A percentile compares a stretch with the other conserved stretches of the same genome.
phyloP scores from a whole-genome alignment of 2,797 vertebrate genomes.

The Labroides dimidiatus region DNA sequence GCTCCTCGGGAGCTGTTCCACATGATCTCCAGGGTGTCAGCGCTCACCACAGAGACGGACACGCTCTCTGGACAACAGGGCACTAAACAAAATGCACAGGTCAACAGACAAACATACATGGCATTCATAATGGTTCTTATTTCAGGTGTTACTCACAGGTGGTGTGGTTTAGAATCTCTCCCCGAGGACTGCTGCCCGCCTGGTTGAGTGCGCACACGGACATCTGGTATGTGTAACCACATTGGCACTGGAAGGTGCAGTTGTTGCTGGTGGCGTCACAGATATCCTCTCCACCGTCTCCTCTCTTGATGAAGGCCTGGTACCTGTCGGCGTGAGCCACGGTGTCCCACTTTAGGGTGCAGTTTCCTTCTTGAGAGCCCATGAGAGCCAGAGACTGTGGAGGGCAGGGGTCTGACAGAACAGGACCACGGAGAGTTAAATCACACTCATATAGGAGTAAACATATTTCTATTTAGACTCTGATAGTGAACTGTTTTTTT shows the following conservation, averaged over 20 bases:
- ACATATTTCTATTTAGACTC: too few relatives aligned
- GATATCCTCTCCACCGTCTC: conserved; percentile 84
- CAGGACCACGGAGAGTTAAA: conserved; percentile 12
- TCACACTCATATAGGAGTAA: background rate
- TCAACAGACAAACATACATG: background rate
- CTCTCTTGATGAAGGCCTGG: conserved; percentile 86
- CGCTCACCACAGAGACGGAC: conserved; percentile 76
- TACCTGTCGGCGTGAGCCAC: conserved; percentile 85
- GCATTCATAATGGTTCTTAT: background rate
- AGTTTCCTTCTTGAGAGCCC: conserved; percentile 80
- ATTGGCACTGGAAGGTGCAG: conserved; percentile 87
- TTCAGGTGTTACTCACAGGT: conserved; percentile 81
- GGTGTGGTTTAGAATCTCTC: conserved; percentile 87
- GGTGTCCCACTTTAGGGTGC: conserved; percentile 86
- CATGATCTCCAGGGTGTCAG: conserved; percentile 86
- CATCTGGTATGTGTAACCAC: conserved; percentile 92
- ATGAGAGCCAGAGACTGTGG: conserved; percentile 81
- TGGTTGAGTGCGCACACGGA: conserved; percentile 89
- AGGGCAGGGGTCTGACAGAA: conserved; percentile 89
- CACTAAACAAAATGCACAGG: conserved; percentile 77
- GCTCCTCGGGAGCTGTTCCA: conserved; percentile 89
- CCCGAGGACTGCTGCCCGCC: conserved; percentile 88
- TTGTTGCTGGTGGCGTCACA: conserved; percentile 89
- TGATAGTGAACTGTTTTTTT: too few relatives aligned
- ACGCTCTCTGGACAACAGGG: conserved; percentile 90